Conservation (phyloP, 2,797 vertebrate genomes). For the Myotis daubentonii region DNA sequence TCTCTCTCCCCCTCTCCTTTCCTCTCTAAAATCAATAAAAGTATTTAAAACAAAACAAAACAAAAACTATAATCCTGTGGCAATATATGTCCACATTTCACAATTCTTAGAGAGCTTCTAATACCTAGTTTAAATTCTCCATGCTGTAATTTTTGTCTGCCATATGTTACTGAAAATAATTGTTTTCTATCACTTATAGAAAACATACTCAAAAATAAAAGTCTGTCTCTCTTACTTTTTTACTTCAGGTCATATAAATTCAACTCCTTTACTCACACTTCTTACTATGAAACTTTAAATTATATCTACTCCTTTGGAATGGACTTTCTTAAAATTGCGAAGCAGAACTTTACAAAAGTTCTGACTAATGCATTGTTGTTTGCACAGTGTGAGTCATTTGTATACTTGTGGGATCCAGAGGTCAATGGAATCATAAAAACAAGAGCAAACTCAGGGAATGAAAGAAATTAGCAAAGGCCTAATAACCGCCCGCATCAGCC, state of each 20-base stretch:
- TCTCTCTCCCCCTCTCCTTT: too few relatives aligned
- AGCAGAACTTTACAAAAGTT: not conserved
- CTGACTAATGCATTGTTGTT: slow-evolving; percentile 16
- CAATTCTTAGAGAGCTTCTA: not conserved
- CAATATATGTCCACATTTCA: not conserved
- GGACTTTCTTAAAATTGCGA: not conserved
- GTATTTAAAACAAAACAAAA: too few relatives aligned
- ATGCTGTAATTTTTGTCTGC: not conserved
- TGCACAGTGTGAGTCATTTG: not conserved
- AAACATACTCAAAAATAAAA: not conserved
- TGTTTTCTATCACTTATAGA: not conserved
- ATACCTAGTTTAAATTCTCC: not conserved
- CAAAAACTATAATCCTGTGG: not conserved
- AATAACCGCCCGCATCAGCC: not conserved
- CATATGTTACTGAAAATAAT: not conserved
- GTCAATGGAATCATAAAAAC: slow-evolving; percentile 18
- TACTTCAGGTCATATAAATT: not conserved
- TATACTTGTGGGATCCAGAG: not conserved
- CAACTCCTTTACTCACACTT: not conserved
- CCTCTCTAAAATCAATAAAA: too few relatives aligned
- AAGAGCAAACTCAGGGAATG: slow-evolving; percentile 11
- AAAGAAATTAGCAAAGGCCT: slow-evolving; percentile 37
- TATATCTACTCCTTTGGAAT: not conserved
- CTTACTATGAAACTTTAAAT: not conserved
- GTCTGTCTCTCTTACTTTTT: not conserved